phyloP scores from a whole-genome alignment of 2,113 vertebrate genomes.

The Sapajus apella region DNA sequence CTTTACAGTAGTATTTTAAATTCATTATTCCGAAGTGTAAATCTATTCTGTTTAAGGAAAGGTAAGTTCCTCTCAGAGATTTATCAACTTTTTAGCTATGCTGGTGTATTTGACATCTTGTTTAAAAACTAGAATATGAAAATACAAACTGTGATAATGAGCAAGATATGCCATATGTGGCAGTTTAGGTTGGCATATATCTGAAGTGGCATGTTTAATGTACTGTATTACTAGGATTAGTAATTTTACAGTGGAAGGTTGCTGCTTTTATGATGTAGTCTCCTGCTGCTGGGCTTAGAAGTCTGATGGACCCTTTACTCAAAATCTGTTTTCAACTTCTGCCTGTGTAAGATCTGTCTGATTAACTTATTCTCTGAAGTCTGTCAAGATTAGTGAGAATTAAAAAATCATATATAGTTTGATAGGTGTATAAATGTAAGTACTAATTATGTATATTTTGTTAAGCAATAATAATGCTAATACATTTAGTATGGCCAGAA shows the following conservation, averaged over 20 bases:
- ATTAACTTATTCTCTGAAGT: slow-evolving; percentile 27
- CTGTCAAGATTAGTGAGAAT: slow-evolving; percentile 23
- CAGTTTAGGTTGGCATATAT: slow-evolving; percentile 80
- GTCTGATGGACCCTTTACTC: slow-evolving; percentile 55
- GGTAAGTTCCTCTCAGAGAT: slow-evolving; percentile 1
- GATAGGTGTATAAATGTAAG: background rate
- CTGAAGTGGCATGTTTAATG: slow-evolving; percentile 79
- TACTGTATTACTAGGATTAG: slow-evolving; percentile 72
- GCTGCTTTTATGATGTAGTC: slow-evolving; percentile 66
- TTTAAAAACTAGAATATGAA: slow-evolving; percentile 83
- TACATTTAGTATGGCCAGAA: background rate
- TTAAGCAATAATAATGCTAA: slow-evolving; percentile 20
- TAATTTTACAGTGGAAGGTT: slow-evolving; percentile 77
- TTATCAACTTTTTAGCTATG: slow-evolving; percentile 74
- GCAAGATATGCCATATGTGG: slow-evolving; percentile 78
- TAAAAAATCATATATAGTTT: background rate
- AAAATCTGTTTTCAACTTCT: slow-evolving; percentile 50
- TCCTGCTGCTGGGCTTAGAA: slow-evolving; percentile 56
- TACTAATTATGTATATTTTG: background rate
- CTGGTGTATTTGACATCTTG: slow-evolving; percentile 74
- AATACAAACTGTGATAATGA: slow-evolving; percentile 85
- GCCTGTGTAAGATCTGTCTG: background rate
- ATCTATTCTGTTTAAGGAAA: slow-evolving; percentile 55
- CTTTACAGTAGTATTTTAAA: slow-evolving; percentile 1
- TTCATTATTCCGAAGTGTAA: background rate